Evolutionary conservation across 2,113 vertebrate species (phyloP).

Genomic region (Passer domesticus): DNA sequence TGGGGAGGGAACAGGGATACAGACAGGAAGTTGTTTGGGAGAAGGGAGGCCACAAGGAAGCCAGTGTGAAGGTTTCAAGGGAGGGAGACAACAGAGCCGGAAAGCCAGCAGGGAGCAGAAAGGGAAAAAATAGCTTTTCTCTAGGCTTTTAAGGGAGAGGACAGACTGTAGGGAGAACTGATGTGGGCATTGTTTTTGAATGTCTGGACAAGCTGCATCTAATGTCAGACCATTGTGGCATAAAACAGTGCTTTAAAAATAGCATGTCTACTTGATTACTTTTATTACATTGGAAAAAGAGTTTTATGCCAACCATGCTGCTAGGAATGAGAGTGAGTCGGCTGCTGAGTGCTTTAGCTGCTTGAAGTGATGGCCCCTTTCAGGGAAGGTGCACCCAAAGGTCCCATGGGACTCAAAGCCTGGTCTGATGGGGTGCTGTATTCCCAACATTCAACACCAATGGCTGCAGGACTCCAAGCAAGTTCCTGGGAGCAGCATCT

Average conservation of each 20-base stretch:
- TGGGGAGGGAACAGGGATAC: slow-evolving; percentile 44
- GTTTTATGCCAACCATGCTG: not conserved
- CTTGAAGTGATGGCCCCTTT: not conserved
- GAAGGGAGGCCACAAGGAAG: slow-evolving; percentile 57
- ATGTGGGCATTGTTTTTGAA: slow-evolving; percentile 46
- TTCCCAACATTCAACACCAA: rapidly evolving
- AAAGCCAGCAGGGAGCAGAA: slow-evolving; percentile 59
- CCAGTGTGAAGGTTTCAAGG: slow-evolving; percentile 59
- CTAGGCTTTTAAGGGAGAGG: slow-evolving; percentile 38
- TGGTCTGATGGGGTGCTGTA: not conserved
- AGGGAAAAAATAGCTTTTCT: slow-evolving; percentile 61
- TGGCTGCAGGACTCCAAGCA: not conserved
- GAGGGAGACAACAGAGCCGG: slow-evolving; percentile 55
- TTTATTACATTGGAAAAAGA: not conserved
- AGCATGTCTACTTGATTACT: slow-evolving; percentile 5
- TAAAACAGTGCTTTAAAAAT: slow-evolving; percentile 46
- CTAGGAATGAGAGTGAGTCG: not conserved
- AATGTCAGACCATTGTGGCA: slow-evolving; percentile 45
- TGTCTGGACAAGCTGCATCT: slow-evolving; percentile 40
- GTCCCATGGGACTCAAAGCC: not conserved
- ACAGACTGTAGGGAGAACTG: not conserved
- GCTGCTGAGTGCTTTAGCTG: not conserved
- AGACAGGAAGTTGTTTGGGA: slow-evolving; percentile 61
- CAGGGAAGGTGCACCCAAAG: not conserved
- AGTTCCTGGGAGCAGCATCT: not conserved